Conservation (phyloP, 1,140 invertebrate genomes). For the honey bee (Apis mellifera) region DNA sequence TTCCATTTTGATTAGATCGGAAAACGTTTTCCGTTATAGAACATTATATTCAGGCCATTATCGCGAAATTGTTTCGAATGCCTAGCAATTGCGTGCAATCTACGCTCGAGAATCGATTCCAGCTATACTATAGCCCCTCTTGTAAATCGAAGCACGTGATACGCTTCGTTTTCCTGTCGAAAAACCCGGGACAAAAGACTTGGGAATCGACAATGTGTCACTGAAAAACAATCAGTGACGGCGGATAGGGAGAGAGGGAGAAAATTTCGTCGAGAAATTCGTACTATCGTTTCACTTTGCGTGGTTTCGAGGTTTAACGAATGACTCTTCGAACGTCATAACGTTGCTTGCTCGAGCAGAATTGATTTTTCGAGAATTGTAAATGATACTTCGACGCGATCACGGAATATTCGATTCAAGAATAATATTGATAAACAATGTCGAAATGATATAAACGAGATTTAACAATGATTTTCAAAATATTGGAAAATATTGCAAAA, state of each 20-base stretch:
- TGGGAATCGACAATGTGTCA: constrained; percentile 34
- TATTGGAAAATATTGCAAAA: too few species aligned
- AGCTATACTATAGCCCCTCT: constrained; percentile 18
- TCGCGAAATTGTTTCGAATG: constrained; percentile 29
- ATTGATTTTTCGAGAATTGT: background rate
- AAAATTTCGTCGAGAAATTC: background rate
- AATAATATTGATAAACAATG: too few species aligned
- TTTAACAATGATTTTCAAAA: too few species aligned
- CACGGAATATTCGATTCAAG: too few species aligned
- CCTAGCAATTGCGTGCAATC: constrained; percentile 5
- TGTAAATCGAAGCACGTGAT: constrained; percentile 26
- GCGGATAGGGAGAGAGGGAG: background rate
- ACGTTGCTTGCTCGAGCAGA: background rate
- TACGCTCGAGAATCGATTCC: constrained; percentile 18
- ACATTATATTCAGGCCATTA: background rate
- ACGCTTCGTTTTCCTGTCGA: constrained; percentile 38
- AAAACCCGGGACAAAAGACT: constrained; percentile 26
- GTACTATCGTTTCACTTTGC: background rate
- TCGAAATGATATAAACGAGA: too few species aligned
- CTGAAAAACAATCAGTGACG: constrained; percentile 29
- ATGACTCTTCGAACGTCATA: background rate
- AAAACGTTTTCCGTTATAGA: constrained; percentile 5
- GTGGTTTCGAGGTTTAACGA: background rate
- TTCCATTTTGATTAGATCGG: background rate
- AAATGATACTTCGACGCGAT: too few species aligned